Conservation (phyloP, 2,888 invertebrate genomes). For the Caenorhabditis angaria region DNA sequence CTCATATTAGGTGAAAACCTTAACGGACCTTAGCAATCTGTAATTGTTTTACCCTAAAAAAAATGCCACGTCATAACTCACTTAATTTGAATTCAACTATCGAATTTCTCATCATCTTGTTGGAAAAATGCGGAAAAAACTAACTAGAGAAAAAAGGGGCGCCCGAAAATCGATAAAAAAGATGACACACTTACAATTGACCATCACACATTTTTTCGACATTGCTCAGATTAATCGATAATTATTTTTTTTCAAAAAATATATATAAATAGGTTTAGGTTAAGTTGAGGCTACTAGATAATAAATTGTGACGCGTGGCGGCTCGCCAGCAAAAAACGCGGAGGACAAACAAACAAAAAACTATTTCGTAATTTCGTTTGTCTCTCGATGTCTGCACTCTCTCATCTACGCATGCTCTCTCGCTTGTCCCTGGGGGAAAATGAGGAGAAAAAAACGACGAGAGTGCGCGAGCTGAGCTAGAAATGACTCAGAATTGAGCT, state of each 20-base stretch:
- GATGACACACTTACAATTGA: neutral
- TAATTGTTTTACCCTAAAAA: too few species aligned
- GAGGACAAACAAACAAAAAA: too few species aligned
- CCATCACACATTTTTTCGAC: neutral
- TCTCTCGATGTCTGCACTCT: neutral
- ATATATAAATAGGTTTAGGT: neutral
- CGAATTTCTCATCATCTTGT: too few species aligned
- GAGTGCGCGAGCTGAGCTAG: neutral
- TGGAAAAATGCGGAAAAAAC: neutral
- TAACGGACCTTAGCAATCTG: too few species aligned
- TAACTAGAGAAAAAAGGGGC: neutral
- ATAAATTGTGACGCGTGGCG: too few species aligned
- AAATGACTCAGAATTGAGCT: neutral
- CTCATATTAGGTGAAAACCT: too few species aligned
- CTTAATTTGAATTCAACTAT: too few species aligned
- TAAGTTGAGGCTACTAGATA: too few species aligned
- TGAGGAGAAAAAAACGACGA: neutral
- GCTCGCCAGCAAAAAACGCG: too few species aligned
- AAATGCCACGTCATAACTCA: too few species aligned
- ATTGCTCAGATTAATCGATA: neutral
- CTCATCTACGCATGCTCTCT: slow-evolving; percentile 1
- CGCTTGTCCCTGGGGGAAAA: neutral
- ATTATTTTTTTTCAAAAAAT: neutral
- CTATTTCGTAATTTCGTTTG: too few species aligned
- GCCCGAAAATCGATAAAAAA: neutral